Evolutionary conservation across 2,797 vertebrate species (phyloP), one percentile per base, ranked within the genome.

Genomic region (Pitangus sulphuratus): DNA sequence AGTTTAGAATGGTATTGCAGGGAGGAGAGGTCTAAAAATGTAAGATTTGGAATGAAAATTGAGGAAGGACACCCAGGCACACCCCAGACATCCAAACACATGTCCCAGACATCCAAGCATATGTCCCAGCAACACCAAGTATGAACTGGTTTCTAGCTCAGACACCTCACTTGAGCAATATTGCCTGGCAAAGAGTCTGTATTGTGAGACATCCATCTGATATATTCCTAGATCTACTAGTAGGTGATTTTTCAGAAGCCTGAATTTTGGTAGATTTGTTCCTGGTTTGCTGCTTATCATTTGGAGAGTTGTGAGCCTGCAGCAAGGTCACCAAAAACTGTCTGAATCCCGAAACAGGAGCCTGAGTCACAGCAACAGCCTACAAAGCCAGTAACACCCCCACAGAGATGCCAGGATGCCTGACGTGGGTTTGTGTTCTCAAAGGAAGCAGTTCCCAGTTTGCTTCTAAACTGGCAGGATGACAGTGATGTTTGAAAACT

Each of bases 71-170:
- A 83, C n/a, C 31, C 62, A 62, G 35, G 35, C 9, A 2, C 0
- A 0, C 9, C 39, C 60, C 60, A 42, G 37, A 35, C 48, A 80
- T 26, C 31, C 64, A 50, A 47, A 31, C 14, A 3, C 0, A 0
- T 15, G 25, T 39, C 40, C 61, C 61, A 62, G 15, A 39, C 35
- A 66, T 26, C 35, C 64, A 60, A 37, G 31, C 11, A 3, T 0
- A 0, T 20, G 37, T 33, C 66, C 53, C 74, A 58, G 64, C 64
- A 79, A 83, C 45, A 82, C 24, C 31, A 69, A 68, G 26, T 7
- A 7, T 0, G 1, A 79, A 21, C 28, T 17, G 30, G 4, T 83
- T 37, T 50, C 66, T 12, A 18, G 9, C 19, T 57, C 65, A 62
- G 80, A 12, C 15, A 1, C 50, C 56, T 33, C 3, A 28, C 72